Base-by-base conservation (phyloP, 2,113 vertebrate genomes). In the Mobula birostris region DNA sequence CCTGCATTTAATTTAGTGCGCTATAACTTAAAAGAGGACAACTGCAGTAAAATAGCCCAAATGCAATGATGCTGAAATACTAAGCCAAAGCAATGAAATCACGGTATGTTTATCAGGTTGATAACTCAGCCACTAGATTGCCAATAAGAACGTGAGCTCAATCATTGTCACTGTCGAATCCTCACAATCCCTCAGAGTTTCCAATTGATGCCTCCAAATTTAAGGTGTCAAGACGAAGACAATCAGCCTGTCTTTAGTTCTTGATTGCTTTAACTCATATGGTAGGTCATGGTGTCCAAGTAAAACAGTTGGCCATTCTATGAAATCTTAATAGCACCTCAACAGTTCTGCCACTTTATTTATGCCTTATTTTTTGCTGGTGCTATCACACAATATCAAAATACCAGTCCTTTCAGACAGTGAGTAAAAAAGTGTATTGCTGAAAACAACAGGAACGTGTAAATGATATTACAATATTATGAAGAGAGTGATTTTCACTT, bases 371-470 rank as follows among this genome's bases (percentile, higher is more conserved):
- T 61, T 58, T 27, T 87, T 85, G 29, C 14, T 88, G 83, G 56
- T 88, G 83, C 83, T 27, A 88, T 88, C 83, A 88, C 83, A 88
- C 58, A 29, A 63, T 63, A 63, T 61, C 83, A 88, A 88, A 48
- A 88, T 88, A 24, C 58, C 27, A 63, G 83, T 29, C 83, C 83
- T 88, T 9, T 29, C 58, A 88, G 83, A 63, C 83, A 63, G 83
- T 88, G 58, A 56, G 85, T 90, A 61, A 90, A 90, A 68, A 90
- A 32, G 61, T 90, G 63, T 90, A n/a, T 90, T 8, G 61, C 61
- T 90, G 61, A 90, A 90, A 90, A 90, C 85, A 90, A 90, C 85
- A 90, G 85, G 85, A 90, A 90, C 61, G 29, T 90, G 85, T 90
- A 90, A 90, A 90, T 90, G 58, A 90, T 63, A 88, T 88, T 63